A percentile compares a stretch with the other conserved stretches of the same genome.
These are phyloP conservation scores for Drosophila nigricruria DNA, from an alignment of 2,888 invertebrate species.

Conservation along the genomic window DNA sequence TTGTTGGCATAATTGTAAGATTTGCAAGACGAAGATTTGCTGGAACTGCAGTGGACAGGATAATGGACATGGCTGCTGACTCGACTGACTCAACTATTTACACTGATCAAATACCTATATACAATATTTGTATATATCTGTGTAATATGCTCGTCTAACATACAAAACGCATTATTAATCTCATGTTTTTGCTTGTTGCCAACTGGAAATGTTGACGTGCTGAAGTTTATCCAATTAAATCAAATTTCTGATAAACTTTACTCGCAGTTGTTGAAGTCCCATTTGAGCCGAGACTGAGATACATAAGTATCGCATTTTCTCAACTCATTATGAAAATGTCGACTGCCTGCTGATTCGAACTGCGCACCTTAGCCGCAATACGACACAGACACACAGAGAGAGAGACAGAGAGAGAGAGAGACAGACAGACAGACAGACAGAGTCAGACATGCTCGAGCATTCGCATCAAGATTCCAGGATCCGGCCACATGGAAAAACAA, in stretches of 20 bases:
- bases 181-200: background rate
- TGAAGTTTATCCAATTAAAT: constrained; percentile 29
- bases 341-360: constrained; percentile 20
- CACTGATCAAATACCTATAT: background rate
- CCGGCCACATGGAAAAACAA: constrained; percentile 60
- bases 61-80: background rate
- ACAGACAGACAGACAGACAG: background rate
- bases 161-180: background rate
- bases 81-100: background rate
- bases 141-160: background rate
- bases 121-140: background rate
- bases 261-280: constrained; percentile 7
- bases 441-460: constrained; percentile 10
- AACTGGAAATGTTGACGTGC: constrained; percentile 1
- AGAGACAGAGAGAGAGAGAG: constrained; percentile 1
- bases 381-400: constrained; percentile 17
- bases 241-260: constrained; percentile 28
- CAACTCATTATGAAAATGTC: constrained; percentile 53
- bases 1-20: background rate
- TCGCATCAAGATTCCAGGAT: constrained; percentile 36
- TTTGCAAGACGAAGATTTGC: background rate
- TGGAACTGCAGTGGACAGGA: too few relatives aligned
- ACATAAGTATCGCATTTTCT: constrained; percentile 22
- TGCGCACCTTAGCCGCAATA: constrained; percentile 33
- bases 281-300: constrained; percentile 3